Evolutionary conservation across 1,140 invertebrate genomes (phyloP), one percentile per base, ranked within the genome.

Genomic region (Drosophila kepulauana): DNA sequence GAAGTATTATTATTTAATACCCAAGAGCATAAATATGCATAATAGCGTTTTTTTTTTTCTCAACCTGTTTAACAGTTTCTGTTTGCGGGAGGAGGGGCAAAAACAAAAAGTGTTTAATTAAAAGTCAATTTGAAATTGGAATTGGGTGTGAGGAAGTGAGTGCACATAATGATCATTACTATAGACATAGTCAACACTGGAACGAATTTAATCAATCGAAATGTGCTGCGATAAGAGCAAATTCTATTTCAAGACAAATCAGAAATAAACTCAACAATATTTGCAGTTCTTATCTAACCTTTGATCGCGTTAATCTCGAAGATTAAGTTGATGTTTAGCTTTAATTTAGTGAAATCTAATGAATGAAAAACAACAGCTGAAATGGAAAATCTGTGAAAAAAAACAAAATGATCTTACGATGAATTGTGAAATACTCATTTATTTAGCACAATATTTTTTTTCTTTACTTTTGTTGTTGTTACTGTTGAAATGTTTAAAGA

Each of bases 11-110:
- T 62, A 56, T 28, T 63, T 38, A 33, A 75, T 79, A 63, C 61
- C 57, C 59, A 33, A 65, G 43, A 68, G 59, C 59, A 63, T 73
- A 75, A 78, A 78, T 67, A 73, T 72, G 25, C 65, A 62, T 77
- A 66, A 41, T 46, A 65, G 20, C 20, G 72, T 80, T 68, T 68
- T 68, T 68, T 68, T 68, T 68, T 70, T 54, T 54, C 20, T 25
- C 20, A 75, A 59, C 79, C 64, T 57, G 38, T 51, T 61, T 11
- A 68, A 72, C 62, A 35, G 33, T 58, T 63, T 48, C 41, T 63
- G 58, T 30, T 63, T 25, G 20, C 20, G 20, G 20, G 20, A 25
- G 20, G 20, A 30, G 33, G 49, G n/a, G 48, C 25, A 43, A 45
- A 38, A 30, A 66, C 1, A 35, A 57, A 46, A 73, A 59, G 3